Evolutionary conservation across 2,888 invertebrate species (phyloP).

Genomic region (Cryptocephalus primarius): DNA sequence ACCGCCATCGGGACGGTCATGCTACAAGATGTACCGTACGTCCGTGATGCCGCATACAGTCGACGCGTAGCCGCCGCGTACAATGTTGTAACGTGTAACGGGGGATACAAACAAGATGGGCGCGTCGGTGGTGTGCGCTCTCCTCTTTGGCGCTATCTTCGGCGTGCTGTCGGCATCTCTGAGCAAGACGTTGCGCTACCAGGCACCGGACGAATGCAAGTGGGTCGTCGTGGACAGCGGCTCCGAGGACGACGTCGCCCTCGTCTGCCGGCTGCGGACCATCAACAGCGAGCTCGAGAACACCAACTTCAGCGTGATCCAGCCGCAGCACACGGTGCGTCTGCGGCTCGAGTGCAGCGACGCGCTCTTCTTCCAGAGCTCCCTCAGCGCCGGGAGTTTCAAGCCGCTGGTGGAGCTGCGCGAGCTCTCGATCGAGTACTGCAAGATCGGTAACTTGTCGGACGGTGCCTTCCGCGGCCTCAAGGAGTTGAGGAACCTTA

Average conservation of each 20-base stretch:
- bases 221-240: slow-evolving; percentile 62
- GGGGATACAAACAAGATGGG: slow-evolving; percentile 26
- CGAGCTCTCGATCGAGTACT: slow-evolving; percentile 70
- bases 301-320: slow-evolving; percentile 73
- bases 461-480: slow-evolving; percentile 74
- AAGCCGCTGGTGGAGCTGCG: slow-evolving; percentile 63
- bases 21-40: slow-evolving; percentile 21
- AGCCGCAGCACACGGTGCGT: slow-evolving; percentile 68
- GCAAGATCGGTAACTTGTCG: slow-evolving; percentile 71
- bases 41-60: neutral
- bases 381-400: slow-evolving; percentile 65
- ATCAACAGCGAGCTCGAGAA: slow-evolving; percentile 74
- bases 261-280: slow-evolving; percentile 63
- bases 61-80: slow-evolving; percentile 3
- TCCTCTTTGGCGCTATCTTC: slow-evolving; percentile 49
- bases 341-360: slow-evolving; percentile 70
- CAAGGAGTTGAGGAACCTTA: slow-evolving; percentile 64
- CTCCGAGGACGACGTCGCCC: slow-evolving; percentile 51
- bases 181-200: slow-evolving; percentile 55
- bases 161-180: slow-evolving; percentile 48
- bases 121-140: slow-evolving; percentile 47
- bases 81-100: neutral
- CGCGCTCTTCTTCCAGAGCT: slow-evolving; percentile 70
- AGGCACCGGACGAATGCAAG: slow-evolving; percentile 72
- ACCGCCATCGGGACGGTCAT: slow-evolving; percentile 46